Conservation (phyloP, 64 coral and sea anemone genomes). For the Exaiptasia diaphana region DNA sequence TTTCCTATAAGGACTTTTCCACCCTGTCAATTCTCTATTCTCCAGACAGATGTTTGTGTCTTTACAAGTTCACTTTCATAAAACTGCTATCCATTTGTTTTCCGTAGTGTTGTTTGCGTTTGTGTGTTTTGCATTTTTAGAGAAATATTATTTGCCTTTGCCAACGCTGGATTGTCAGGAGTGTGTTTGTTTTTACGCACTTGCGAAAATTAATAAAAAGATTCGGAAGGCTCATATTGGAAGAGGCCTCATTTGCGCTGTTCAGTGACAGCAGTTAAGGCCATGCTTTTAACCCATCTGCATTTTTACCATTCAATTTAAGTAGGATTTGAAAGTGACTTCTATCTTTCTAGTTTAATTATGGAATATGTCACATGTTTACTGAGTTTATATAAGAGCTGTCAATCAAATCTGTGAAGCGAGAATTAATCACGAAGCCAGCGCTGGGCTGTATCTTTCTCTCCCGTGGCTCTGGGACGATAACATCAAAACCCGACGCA, state of each 20-base stretch:
- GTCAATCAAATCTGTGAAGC: slow-evolving; percentile 17
- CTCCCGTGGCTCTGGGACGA: background rate
- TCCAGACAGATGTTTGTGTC: slow-evolving; percentile 22
- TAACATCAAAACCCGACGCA: background rate
- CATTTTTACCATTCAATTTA: slow-evolving; percentile 17
- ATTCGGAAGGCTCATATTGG: slow-evolving; percentile 14
- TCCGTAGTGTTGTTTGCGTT: background rate
- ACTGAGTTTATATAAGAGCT: slow-evolving; percentile 36
- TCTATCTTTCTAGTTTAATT: slow-evolving; percentile 41
- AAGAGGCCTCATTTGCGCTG: slow-evolving; percentile 21
- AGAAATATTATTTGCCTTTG: slow-evolving; percentile 31
- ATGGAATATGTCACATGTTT: slow-evolving; percentile 35
- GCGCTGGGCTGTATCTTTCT: slow-evolving; percentile 1
- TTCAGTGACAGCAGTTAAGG: slow-evolving; percentile 8
- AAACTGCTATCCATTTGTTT: slow-evolving; percentile 25
- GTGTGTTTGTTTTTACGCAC: slow-evolving; percentile 18
- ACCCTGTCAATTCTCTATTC: slow-evolving; percentile 10
- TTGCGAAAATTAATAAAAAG: slow-evolving; percentile 33
- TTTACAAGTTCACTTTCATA: slow-evolving; percentile 10
- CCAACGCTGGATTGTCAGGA: slow-evolving; percentile 9
- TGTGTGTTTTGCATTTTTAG: slow-evolving; percentile 44
- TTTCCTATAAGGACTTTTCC: slow-evolving; percentile 15
- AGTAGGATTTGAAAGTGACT: slow-evolving; percentile 35
- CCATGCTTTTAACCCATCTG: slow-evolving; percentile 37
- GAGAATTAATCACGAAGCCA: slow-evolving; percentile 11